Evolutionary conservation across 2,797 vertebrate species (phyloP).

Genomic region (Halcyon badia): DNA sequence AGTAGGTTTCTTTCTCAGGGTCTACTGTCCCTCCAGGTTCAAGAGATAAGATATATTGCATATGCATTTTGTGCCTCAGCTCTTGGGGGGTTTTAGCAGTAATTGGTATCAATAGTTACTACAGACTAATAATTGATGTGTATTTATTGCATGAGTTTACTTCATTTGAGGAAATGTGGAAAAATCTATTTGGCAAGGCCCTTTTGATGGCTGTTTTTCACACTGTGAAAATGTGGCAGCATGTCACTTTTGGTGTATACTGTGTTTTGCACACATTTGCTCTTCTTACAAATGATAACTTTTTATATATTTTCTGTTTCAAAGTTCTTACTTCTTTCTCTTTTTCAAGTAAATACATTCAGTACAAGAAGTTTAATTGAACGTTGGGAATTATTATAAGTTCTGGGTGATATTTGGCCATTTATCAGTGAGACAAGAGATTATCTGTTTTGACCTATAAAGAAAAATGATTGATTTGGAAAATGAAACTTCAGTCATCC

Average conservation of each 20-base stretch:
- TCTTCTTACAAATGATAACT: not conserved
- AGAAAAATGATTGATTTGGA: slow-evolving; percentile 32
- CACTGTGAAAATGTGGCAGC: not conserved
- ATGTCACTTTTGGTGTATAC: not conserved
- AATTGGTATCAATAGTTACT: not conserved
- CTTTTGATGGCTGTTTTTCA: not conserved
- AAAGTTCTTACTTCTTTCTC: not conserved
- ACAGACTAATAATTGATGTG: not conserved
- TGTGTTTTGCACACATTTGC: not conserved
- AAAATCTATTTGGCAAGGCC: not conserved
- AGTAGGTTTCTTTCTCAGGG: not conserved
- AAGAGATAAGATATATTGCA: not conserved
- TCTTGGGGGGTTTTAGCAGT: not conserved
- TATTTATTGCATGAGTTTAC: not conserved
- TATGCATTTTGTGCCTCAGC: not conserved
- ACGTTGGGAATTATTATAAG: not conserved
- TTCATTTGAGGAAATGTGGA: not conserved
- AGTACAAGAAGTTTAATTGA: slow-evolving; percentile 50
- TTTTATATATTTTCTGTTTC: not conserved
- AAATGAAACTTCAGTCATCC: slow-evolving; percentile 25
- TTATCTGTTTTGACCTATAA: slow-evolving; percentile 6
- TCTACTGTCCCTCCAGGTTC: not conserved
- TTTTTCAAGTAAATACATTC: slow-evolving; percentile 21
- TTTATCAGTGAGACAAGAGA: slow-evolving; percentile 16
- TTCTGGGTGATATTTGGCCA: not conserved